Percentiles rank a stretch among this genome's conserved stretches.
Conservation (phyloP, 2,888 invertebrate species). For the Eurytoma californica region DNA sequence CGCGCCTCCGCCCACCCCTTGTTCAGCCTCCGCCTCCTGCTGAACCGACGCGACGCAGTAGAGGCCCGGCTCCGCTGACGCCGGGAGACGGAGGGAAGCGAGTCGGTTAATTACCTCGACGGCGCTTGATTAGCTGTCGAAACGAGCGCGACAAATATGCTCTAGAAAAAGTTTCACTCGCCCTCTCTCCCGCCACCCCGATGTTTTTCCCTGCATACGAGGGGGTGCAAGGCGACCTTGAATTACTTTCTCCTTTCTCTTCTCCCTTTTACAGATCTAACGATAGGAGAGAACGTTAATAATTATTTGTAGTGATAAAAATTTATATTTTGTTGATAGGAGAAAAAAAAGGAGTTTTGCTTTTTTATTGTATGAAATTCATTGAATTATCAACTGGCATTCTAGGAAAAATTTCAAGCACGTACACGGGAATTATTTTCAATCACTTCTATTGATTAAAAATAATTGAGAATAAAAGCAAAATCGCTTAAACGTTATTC, state of each 20-base stretch:
- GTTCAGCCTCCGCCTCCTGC: background rate
- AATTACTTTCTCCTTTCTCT: too few relatives aligned
- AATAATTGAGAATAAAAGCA: too few relatives aligned
- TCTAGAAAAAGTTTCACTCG: constrained; percentile 1
- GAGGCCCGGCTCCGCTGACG: background rate
- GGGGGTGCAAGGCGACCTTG: background rate
- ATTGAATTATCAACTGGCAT: too few relatives aligned
- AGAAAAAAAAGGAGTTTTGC: background rate
- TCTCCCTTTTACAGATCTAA: too few relatives aligned
- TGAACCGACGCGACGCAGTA: background rate
- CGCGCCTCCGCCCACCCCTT: background rate
- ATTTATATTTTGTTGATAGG: too few relatives aligned
- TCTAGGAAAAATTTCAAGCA: too few relatives aligned
- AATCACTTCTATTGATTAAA: too few relatives aligned
- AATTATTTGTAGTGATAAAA: too few relatives aligned
- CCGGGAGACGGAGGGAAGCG: background rate
- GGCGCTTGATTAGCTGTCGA: constrained; percentile 31
- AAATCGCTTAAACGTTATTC: too few relatives aligned
- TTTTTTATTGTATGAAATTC: background rate
- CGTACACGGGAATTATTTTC: too few relatives aligned
- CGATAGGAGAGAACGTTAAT: too few relatives aligned
- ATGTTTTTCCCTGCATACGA: background rate
- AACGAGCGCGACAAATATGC: constrained; percentile 30
- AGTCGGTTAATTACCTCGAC: constrained; percentile 16
- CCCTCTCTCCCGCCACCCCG: background rate